Base-by-base conservation (phyloP, 2,797 vertebrate species). In the Telmatherina bonti region DNA sequence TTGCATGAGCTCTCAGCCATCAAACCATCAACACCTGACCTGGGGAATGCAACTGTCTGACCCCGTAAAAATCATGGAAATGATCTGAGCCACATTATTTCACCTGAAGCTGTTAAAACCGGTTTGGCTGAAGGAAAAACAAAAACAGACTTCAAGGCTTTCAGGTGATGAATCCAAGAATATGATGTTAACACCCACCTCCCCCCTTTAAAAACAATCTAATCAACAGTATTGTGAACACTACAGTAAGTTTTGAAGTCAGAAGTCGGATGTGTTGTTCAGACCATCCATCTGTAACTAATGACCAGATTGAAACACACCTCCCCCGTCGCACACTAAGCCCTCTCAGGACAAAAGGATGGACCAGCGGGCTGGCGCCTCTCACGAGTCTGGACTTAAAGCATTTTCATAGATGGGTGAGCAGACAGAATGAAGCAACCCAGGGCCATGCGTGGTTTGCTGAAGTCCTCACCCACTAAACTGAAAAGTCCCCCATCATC, bases 341-440 rank as follows among this genome's bases (percentile, higher is more conserved):
- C 76, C 49, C 65, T 78, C 22, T 6, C 60, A 12, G 82, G 85
- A 95, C 92, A 94, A 95, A 95, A 91, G 77, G 61, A 88, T 69
- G 65, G 86, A 78, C 77, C 71, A 74, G 85, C 88, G 68, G 80
- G 72, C 87, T 13, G 26, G 89, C 91, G 84, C 88, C 45, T 62
- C 88, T 93, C 91, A 86, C 89, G 79, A 5, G 88, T 72, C 88
- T 62, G 90, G 92, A 89, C 91, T 93, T 93, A 91, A 89, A 91
- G 80, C 88, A 92, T 96, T 94, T 93, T 90, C 76, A 90, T 62
- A 89, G 95, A 72, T 95, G 95, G 91, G 43, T 95, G 92, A 95
- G 79, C 94, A 95, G 81, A 90, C 85, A 96, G 92, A 97, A 96
- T 96, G 93, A 92, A 83, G 57, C 89, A 66, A 77, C 84, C 49